Evolutionary conservation across 53 echinoderm and acorn worm genomes (phyloP).

Genomic region (Arbacia lixula): DNA sequence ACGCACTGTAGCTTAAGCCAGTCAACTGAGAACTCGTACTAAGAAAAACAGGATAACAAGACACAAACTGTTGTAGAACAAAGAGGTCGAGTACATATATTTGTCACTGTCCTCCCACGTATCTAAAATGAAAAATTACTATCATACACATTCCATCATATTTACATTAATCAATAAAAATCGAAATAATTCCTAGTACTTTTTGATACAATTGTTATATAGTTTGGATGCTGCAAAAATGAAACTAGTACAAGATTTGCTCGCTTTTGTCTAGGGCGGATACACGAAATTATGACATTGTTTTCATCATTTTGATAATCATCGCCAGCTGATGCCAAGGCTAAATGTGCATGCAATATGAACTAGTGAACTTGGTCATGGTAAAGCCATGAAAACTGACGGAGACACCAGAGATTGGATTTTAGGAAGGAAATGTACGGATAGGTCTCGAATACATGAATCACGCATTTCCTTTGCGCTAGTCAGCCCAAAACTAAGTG

Average conservation of each 20-base stretch:
- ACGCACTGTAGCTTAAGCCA: too few relatives aligned
- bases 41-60: too few relatives aligned
- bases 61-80: too few relatives aligned
- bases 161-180: too few relatives aligned
- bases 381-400: not conserved
- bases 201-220: too few relatives aligned
- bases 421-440: slow-evolving; percentile 10
- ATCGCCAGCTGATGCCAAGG: not conserved
- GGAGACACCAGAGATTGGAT: not conserved
- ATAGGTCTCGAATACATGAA: slow-evolving; percentile 29
- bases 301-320: not conserved
- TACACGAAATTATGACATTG: not conserved
- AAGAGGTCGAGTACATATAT: too few relatives aligned
- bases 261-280: not conserved
- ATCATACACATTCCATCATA: too few relatives aligned
- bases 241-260: not conserved
- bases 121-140: too few relatives aligned
- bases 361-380: slow-evolving; percentile 7
- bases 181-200: too few relatives aligned
- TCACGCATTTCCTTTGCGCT: slow-evolving; percentile 45
- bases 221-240: not conserved
- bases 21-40: too few relatives aligned
- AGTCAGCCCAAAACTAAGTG: too few relatives aligned
- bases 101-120: too few relatives aligned
- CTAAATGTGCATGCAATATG: not conserved